phyloP scores from a whole-genome alignment of 1,140 invertebrate species.

The Drosophila nannoptera region DNA sequence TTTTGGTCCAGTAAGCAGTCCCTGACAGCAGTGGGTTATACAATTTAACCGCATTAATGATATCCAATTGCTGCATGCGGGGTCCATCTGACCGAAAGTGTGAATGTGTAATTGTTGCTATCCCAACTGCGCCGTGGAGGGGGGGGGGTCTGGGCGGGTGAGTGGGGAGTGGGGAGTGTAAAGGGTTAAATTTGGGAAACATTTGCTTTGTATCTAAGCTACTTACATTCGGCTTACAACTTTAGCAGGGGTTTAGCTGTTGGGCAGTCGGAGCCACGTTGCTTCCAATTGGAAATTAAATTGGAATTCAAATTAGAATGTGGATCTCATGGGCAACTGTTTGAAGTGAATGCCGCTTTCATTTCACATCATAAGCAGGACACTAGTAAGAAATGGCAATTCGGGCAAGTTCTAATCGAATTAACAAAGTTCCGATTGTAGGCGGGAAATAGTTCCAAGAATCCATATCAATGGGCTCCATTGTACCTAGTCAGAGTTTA shows the following conservation, averaged over 20 bases:
- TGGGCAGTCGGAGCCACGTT: slow-evolving; percentile 13
- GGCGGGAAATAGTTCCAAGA: too few species aligned
- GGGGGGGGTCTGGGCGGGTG: not conserved
- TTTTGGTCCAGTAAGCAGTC: slow-evolving; percentile 16
- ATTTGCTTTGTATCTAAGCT: slow-evolving; percentile 51
- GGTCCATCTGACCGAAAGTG: slow-evolving; percentile 15
- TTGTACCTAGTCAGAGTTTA: too few species aligned
- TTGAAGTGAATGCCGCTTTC: too few species aligned
- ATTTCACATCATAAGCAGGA: too few species aligned
- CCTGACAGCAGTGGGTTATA: slow-evolving; percentile 42
- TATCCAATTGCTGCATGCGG: slow-evolving; percentile 26
- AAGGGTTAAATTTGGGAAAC: slow-evolving; percentile 50
- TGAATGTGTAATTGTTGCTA: slow-evolving; percentile 60
- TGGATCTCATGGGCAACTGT: too few species aligned
- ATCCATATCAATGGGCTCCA: too few species aligned
- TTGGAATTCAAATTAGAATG: not conserved
- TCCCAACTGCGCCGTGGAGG: not conserved
- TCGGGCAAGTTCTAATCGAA: too few species aligned
- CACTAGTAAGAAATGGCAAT: too few species aligned
- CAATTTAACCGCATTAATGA: slow-evolving; percentile 66
- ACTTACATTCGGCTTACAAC: slow-evolving; percentile 11
- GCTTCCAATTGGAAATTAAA: slow-evolving; percentile 5
- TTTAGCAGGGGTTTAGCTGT: slow-evolving; percentile 8
- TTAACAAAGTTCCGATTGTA: too few species aligned
- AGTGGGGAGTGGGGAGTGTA: not conserved